Percentiles rank a stretch among this genome's conserved stretches.
Conservation (phyloP, 2,797 vertebrate species). For the Pelobates cultripes region DNA sequence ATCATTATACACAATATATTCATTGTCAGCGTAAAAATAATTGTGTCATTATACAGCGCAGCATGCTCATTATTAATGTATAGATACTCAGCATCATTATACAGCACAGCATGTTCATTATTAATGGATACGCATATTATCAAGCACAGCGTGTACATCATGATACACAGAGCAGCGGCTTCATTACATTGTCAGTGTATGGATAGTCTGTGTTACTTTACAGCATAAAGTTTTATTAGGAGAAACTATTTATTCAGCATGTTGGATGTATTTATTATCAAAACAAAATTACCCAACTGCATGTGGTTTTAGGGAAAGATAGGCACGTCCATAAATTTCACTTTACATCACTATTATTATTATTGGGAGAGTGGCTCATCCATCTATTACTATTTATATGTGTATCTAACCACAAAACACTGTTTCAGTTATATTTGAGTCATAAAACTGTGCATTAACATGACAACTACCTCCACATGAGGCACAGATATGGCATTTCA, state of each 20-base stretch:
- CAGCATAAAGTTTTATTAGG: not conserved
- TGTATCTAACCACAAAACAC: no score
- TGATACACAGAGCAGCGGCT: not conserved
- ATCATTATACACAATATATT: not conserved
- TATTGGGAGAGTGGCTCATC: no score
- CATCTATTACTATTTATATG: no score
- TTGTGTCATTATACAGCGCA: slow-evolving; percentile 4
- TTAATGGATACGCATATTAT: slow-evolving; percentile 3
- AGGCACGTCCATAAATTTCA: no score
- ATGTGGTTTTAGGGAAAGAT: no score
- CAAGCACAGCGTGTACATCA: not conserved
- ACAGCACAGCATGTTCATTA: slow-evolving; percentile 7
- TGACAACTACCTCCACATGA: no score
- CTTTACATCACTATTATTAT: no score
- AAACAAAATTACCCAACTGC: no score
- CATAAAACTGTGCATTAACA: no score
- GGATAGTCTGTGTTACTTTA: not conserved
- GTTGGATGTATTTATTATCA: not conserved
- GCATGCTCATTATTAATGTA: slow-evolving; percentile 7
- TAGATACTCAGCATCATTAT: slow-evolving; percentile 13
- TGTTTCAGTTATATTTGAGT: no score
- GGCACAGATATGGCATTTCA: no score
- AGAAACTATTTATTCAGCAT: not conserved
- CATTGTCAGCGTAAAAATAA: slow-evolving; percentile 3
- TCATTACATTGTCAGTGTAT: not conserved